Evolutionary conservation across 1,140 invertebrate genomes (phyloP), one percentile per base, ranked within the genome.

Genomic region (Theocolax elegans): DNA sequence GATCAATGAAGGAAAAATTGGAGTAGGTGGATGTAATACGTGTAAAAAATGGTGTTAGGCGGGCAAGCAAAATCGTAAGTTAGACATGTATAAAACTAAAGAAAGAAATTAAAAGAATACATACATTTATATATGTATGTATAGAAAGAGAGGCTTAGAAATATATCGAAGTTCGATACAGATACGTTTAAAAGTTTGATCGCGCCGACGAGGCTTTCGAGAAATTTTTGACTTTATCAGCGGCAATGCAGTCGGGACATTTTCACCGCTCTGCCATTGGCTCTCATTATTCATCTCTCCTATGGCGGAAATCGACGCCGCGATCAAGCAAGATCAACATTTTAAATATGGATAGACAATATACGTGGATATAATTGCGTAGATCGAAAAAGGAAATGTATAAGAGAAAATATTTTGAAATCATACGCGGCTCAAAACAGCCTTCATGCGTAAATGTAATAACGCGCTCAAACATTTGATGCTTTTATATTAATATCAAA

Each of bases 251-350:
- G 82, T 84, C 83, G 80, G 80, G 80, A 81, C 83, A 79, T 79
- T 81, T 80, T 66, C 49, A 81, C 80, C 81, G 80, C 83, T 85
- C 83, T 85, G 80, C 80, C 77, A 86, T 86, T 85, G 83, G 81
- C 82, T 86, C 83, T 86, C 83, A 86, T 86, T 86, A 85, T 86
- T 84, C 73, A 83, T 84, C 81, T 85, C 81, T 85, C 80, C 82
- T 77, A 82, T 79, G 19, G 19, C 53, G 31, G 23, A 23, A 35
- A 65, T 48, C 6, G 51, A 31, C n/a, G 40, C 17, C 17, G 27
- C 4, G 48, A 58, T 58, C n/a, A 31, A 54, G 23, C 23, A 29
- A 42, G 31, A 35, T 35, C 31, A 35, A 6, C 10, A 35, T 35
- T 35, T 35, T 35, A n/a, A n/a, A n/a, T n/a, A n/a, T n/a, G n/a